Base-by-base conservation (phyloP, 2,888 invertebrate species). In the Drosophila paracracens region DNA sequence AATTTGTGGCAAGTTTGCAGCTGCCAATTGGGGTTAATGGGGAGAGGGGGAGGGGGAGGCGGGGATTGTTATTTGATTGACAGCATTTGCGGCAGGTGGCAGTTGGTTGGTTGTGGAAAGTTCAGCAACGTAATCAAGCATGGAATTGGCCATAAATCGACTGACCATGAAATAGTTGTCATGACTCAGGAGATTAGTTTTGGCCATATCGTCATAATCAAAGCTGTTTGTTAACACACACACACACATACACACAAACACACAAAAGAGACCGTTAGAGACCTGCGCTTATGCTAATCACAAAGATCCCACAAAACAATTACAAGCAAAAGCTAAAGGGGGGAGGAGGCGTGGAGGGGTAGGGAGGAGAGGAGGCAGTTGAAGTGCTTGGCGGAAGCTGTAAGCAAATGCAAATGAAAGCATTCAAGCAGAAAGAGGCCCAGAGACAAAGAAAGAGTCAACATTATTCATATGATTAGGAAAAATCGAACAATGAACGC, bases 391-490 rank as follows among this genome's bases (percentile, higher is more conserved):
- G 77, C 78, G 78, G 81, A 76, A 82, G 74, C 88, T 79, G 79
- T 76, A 68, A 71, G 62, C 71, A 61, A 76, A 73, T 85, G 85
- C 83, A 88, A 86, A 86, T 86, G 85, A 85, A 85, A 82, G 88
- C 88, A 88, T 76, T 83, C 74, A 85, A 77, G 79, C 85, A 70
- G 79, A 84, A 87, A 87, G 81, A 52, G 53, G 40, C 58, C 29
- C 43, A 61, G 52, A 48, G 69, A 67, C 62, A 70, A 68, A 77
- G 79, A 63, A 66, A 56, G 58, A 54, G 67, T 18, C 35, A 66
- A 73, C 73, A 75, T 87, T 82, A 82, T 87, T 82, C 87, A 85
- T 88, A 85, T 88, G 88, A 88, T 86, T 86, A 83, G 85, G 84
- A 83, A 85, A 85, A 88, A 85, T 88, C 86, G 88, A 86, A 86